A percentile compares a stretch with the other conserved stretches of the same genome.
Conservation (phyloP, 2,888 invertebrate species). For the Acanthosepion lycidas region DNA sequence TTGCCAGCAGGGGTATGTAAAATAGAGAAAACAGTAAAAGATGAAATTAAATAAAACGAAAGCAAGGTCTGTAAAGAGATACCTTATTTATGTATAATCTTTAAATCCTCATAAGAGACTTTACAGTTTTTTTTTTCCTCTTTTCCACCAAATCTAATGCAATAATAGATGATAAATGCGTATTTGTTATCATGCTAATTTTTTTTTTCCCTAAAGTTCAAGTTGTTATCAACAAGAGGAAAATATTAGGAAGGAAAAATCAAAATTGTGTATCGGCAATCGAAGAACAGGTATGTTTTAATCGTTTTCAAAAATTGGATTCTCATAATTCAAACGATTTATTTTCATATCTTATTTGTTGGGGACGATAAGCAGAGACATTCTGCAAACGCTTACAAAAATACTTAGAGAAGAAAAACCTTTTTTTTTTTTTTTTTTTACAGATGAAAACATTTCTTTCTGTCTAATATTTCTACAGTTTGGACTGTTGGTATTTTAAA, state of each 20-base stretch:
- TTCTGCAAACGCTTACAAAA: no score
- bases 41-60: neutral
- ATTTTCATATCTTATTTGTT: neutral
- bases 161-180: neutral
- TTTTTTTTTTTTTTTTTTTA: no score
- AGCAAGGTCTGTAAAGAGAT: neutral
- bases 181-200: neutral
- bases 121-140: neutral
- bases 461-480: no score
- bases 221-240: neutral
- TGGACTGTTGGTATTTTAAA: no score
- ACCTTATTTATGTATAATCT: neutral
- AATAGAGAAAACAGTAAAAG: neutral
- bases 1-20: neutral
- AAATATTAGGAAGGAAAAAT: neutral
- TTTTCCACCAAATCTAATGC: neutral
- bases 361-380: neutral
- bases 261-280: neutral
- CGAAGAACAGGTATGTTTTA: neutral
- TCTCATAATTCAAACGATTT: neutral
- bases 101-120: conserved; percentile 4
- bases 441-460: no score
- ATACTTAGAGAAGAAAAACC: neutral
- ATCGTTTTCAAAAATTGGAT: conserved; percentile 18
- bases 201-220: neutral